Evolutionary conservation across 2,888 invertebrate species (phyloP).

Genomic region (Tinea pellionella): DNA sequence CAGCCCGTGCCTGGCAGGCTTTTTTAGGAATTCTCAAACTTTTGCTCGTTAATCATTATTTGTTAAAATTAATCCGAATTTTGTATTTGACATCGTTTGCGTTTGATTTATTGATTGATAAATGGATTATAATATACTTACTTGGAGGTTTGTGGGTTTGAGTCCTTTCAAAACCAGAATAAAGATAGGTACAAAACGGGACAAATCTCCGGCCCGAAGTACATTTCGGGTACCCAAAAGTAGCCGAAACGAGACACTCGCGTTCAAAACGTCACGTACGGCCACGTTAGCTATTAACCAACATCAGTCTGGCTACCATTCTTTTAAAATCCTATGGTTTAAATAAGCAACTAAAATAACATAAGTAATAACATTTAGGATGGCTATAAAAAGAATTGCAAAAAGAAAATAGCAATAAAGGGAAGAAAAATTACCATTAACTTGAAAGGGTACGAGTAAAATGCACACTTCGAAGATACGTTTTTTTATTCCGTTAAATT

Average conservation of each 20-base stretch:
- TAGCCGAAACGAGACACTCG: no score
- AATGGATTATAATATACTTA: not conserved
- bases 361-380: not conserved
- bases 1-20: not conserved
- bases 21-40: slow-evolving; percentile 1
- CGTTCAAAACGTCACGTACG: no score
- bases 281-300: no score
- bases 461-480: not conserved
- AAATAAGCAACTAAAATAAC: no score
- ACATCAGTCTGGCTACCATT: no score
- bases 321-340: no score
- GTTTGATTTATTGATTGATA: not conserved
- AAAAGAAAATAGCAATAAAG: not conserved
- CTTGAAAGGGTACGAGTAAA: slow-evolving; percentile 7
- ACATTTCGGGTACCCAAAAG: no score
- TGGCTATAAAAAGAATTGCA: slow-evolving; percentile 8
- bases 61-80: slow-evolving; percentile 18
- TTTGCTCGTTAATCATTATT: slow-evolving; percentile 17
- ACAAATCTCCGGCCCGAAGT: no score
- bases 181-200: no score
- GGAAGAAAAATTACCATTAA: slow-evolving; percentile 6
- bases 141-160: no score
- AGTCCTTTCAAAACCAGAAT: no score
- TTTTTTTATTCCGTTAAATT: not conserved
- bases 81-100: slow-evolving; percentile 8